Evolutionary conservation across 1,140 invertebrate genomes (phyloP).

Genomic region (Brachionus angularis): DNA sequence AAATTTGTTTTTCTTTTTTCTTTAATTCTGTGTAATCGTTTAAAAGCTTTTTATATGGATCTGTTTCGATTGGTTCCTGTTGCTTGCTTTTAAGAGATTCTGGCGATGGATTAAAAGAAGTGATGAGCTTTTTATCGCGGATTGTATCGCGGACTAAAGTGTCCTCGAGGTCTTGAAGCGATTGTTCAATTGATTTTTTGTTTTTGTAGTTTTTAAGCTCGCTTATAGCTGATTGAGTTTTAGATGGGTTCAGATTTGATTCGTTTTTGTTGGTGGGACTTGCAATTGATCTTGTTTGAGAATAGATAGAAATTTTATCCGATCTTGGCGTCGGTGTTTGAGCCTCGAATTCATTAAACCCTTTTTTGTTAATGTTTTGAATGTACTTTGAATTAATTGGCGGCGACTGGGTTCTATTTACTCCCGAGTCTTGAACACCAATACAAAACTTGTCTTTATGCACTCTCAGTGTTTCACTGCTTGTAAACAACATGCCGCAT

Average conservation of each 20-base stretch:
- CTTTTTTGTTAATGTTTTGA: background rate
- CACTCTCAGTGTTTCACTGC: background rate
- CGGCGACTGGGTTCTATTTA: slow-evolving; percentile 5
- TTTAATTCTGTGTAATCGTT: slow-evolving; percentile 31
- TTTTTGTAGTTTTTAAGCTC: slow-evolving; percentile 31
- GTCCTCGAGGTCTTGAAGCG: slow-evolving; percentile 29
- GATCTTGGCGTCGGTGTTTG: background rate
- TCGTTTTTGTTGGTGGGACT: background rate
- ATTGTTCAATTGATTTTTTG: slow-evolving; percentile 33
- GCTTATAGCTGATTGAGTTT: slow-evolving; percentile 21
- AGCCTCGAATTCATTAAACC: background rate
- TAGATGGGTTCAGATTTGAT: background rate
- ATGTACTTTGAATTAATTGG: slow-evolving; percentile 31
- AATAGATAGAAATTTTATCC: background rate
- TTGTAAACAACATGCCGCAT: slow-evolving; percentile 43
- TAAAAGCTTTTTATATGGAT: slow-evolving; percentile 17
- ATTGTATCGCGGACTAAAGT: slow-evolving; percentile 35
- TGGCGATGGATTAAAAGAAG: background rate
- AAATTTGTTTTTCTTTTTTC: slow-evolving; percentile 27
- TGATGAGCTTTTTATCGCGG: slow-evolving; percentile 25
- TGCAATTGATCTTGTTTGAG: background rate
- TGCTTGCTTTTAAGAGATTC: background rate
- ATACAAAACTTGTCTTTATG: slow-evolving; percentile 37
- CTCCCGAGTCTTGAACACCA: background rate
- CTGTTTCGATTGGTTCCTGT: background rate